Evolutionary conservation across 2,113 vertebrate genomes (phyloP).

Genomic region (Mustelus asterias): DNA sequence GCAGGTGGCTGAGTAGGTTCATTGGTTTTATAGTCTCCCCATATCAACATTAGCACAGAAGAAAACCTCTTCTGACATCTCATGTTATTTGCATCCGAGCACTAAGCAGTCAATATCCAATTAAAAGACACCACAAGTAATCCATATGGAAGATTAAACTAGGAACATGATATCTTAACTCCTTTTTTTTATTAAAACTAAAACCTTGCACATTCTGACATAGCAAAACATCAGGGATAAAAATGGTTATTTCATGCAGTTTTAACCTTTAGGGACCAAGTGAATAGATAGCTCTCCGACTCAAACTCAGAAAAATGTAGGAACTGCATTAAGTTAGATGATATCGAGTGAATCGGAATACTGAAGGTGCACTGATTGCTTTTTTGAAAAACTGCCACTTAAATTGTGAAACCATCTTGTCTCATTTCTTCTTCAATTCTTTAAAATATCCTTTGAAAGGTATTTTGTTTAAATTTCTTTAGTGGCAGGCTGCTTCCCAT

Average conservation of each 20-base stretch:
- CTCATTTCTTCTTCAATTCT: neutral
- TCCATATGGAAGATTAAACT: conserved; percentile 47
- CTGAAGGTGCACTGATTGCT: neutral
- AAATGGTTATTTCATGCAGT: neutral
- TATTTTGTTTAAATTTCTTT: neutral
- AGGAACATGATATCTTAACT: conserved; percentile 45
- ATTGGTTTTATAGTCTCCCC: conserved; percentile 48
- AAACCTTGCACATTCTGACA: neutral
- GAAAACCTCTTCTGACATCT: conserved; percentile 44
- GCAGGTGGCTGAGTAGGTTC: conserved; percentile 39
- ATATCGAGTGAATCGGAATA: neutral
- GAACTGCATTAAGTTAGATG: neutral
- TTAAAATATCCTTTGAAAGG: neutral
- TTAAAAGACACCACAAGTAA: conserved; percentile 46
- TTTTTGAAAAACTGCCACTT: neutral
- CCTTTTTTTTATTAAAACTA: neutral
- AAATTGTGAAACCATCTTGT: neutral
- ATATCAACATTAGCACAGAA: conserved; percentile 45
- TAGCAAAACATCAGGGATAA: neutral
- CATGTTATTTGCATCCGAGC: conserved; percentile 48
- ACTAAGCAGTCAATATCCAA: conserved; percentile 49
- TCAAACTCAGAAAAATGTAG: neutral
- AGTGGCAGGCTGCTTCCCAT: neutral
- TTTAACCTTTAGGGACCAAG: neutral
- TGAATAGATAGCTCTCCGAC: neutral